A percentile compares a stretch with the other conserved stretches of the same genome.
These are phyloP conservation scores for Melitaea athalia DNA, from an alignment of 2,888 invertebrate genomes.

Conservation along the genomic window DNA sequence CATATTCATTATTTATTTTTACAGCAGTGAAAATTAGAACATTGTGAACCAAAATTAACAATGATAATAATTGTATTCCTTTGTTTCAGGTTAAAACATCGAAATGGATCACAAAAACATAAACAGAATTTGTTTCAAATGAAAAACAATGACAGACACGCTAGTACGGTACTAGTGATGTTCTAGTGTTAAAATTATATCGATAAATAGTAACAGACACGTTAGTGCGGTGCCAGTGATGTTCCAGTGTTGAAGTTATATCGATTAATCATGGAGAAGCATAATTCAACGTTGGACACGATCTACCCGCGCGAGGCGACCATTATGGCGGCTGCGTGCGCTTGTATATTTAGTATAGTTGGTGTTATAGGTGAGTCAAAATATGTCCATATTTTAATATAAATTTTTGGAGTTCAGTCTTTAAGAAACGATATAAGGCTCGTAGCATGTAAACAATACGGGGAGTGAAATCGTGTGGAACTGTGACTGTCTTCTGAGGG, in stretches of 20 bases:
- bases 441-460: too few species aligned
- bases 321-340: conserved; percentile 89
- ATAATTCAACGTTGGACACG: conserved; percentile 52
- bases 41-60: neutral
- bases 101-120: conserved; percentile 14
- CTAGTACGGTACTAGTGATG: conserved; percentile 3
- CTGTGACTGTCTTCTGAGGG: too few species aligned
- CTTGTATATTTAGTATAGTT: conserved; percentile 89
- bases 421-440: too few species aligned
- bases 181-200: conserved; percentile 20
- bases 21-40: neutral
- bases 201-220: conserved; percentile 15
- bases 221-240: conserved; percentile 2
- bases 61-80: neutral
- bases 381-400: neutral
- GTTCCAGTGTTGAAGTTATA: conserved; percentile 16
- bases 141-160: conserved; percentile 16
- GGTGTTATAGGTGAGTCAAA: conserved; percentile 88
- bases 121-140: conserved; percentile 4
- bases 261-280: conserved; percentile 34
- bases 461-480: too few species aligned
- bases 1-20: too few species aligned
- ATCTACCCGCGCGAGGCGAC: conserved; percentile 88
- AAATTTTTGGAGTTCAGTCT: neutral
- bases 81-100: conserved; percentile 13